phyloP scores from a whole-genome alignment of 2,113 vertebrate species.

The Cercocebus atys region DNA sequence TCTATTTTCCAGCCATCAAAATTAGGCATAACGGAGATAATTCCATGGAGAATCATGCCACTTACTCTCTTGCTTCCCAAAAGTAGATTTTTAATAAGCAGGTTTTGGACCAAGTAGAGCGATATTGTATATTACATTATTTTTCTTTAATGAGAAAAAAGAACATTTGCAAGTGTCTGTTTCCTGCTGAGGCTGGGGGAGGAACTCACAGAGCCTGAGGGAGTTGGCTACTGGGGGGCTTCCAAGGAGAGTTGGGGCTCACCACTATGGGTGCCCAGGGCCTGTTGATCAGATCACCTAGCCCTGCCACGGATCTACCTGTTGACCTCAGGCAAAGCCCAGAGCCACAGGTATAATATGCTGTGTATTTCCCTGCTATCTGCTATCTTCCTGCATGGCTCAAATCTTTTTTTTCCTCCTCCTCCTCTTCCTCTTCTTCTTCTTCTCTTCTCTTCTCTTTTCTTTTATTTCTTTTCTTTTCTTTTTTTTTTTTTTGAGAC shows the following conservation, averaged over 20 bases:
- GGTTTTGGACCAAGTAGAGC: conserved; percentile 48
- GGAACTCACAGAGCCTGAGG: neutral
- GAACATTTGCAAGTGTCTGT: neutral
- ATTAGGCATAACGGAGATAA: conserved; percentile 34
- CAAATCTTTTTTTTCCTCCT: neutral
- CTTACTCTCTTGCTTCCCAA: conserved; percentile 3
- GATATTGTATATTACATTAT: conserved; percentile 19
- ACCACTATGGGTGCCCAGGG: fast-evolving
- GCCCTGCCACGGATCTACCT: neutral
- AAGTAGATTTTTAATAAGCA: conserved; percentile 72
- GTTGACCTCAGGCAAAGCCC: neutral
- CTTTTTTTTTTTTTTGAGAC: no score
- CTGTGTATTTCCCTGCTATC: neutral
- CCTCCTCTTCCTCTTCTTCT: no score
- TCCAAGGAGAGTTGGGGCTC: neutral
- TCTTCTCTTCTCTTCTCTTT: neutral
- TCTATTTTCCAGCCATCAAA: conserved; percentile 67
- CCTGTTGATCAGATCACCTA: neutral
- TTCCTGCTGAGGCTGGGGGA: neutral
- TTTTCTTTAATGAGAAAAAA: conserved; percentile 38
- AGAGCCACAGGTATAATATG: no score
- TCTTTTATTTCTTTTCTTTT: neutral
- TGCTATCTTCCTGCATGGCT: neutral
- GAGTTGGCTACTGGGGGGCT: neutral
- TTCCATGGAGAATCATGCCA: neutral